phyloP scores from a whole-genome alignment of 2,888 invertebrate genomes.

The Apocheima hispidaria region DNA sequence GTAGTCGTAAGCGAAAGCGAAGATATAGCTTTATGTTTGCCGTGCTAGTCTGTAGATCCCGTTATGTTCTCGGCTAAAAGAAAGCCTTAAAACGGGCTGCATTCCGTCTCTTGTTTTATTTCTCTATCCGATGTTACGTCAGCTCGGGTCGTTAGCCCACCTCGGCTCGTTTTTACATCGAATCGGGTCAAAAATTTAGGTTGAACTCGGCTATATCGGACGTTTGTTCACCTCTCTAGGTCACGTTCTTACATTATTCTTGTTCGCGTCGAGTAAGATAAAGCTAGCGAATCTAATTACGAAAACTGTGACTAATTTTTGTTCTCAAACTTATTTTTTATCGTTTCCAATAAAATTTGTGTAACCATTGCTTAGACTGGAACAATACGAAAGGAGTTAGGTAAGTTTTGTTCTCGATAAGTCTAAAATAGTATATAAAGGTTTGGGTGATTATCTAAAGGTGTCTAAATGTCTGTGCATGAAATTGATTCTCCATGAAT shows the following conservation, averaged over 20 bases:
- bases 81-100: constrained; percentile 65
- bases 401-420: neutral
- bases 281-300: constrained; percentile 19
- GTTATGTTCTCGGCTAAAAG: constrained; percentile 50
- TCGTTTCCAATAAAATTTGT: constrained; percentile 12
- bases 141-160: constrained; percentile 70
- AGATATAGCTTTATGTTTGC: neutral
- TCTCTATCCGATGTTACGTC: constrained; percentile 70
- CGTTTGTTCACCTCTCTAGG: constrained; percentile 83
- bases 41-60: constrained; percentile 41
- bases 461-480: neutral
- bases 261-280: constrained; percentile 27
- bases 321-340: constrained; percentile 13
- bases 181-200: constrained; percentile 82
- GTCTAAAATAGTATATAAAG: neutral
- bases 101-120: constrained; percentile 71
- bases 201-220: constrained; percentile 73
- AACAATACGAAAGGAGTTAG: neutral
- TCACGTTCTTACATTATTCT: constrained; percentile 55
- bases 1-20: constrained; percentile 17
- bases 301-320: constrained; percentile 16
- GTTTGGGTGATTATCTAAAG: neutral
- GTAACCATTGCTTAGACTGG: constrained; percentile 1
- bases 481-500: neutral
- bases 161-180: constrained; percentile 68